Base-by-base conservation (phyloP, 2,888 invertebrate genomes). In the Allolobophora icterica region DNA sequence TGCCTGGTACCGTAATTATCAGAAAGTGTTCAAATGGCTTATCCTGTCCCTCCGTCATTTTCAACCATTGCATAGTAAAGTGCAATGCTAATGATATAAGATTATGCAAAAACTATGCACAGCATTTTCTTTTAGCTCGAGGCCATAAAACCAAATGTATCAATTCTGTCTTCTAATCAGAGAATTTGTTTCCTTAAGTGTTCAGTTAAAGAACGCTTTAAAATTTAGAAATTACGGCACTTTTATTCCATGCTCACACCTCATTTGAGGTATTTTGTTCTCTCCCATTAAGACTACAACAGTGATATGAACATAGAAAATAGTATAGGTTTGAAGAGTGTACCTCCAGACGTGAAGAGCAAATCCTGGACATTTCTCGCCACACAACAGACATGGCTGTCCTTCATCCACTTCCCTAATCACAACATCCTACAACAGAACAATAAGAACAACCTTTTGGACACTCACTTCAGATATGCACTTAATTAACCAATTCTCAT, bases 331-430 rank as follows among this genome's bases (percentile, higher is more conserved):
- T 71, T 13, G 71, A n/a, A 71, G 6, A 71, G 13, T 52, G 21
- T 96, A 98, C 98, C 98, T 97, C 98, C 98, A 98, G 93, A 96
- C 96, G 95, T 98, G 98, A 91, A 97, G 97, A 92, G 96, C 96
- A 95, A 97, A 98, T 90, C 98, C 98, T 30, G 97, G 96, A 95
- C 98, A 98, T 92, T 97, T 96, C 94, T 97, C 97, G 91, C 97
- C 97, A 95, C 98, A 98, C 94, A 97, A 97, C 94, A 97, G 97
- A 94, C 98, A 98, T 84, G 97, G 97, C 94, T 97, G 97, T 40
- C 98, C 98, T 93, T 97, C 97, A 92, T 98, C 97, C 90, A 97
- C 96, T 96, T 98, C 98, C 94, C 97, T 97, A 94, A 98, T 97
- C 94, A 97, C 96, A 92, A 97, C 97, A 93, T 97, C 97, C 98